Base-by-base conservation (phyloP, 2,888 invertebrate species). In the Nomada ferruginata region DNA sequence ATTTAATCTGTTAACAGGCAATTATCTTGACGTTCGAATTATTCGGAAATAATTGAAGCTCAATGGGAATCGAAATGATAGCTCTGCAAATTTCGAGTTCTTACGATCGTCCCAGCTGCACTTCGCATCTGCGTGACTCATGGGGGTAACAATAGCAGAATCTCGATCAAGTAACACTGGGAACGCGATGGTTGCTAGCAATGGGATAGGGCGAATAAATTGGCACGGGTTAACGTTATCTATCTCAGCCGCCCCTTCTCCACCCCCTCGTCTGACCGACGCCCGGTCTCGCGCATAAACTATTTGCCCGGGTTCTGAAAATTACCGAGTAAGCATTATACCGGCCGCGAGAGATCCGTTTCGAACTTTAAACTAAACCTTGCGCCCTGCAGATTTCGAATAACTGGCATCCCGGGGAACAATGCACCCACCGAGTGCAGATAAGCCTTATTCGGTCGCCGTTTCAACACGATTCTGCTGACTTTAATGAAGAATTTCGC, bases 241-340 rank as follows among this genome's bases (percentile, higher is more conserved):
- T 87, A 80, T 84, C 87, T 68, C 69, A 20, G 50, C 66, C 76
- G 69, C 72, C 64, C 64, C 70, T 44, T 72, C 69, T 53, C 72
- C 65, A 52, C 68, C 71, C 76, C 68, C 70, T 55, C 47, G 61
- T 79, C 65, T 72, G 64, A 71, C 81, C 78, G 71, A 76, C 61
- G 36, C 66, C 63, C 77, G 74, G 79, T 89, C 87, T 87, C 68
- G 82, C 76, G 80, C 82, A 69, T 83, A 83, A 86, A 89, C 87
- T 88, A 87, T 89, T 89, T 88, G 88, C 85, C 66, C 44, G 79
- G 76, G 59, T 73, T 85, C 86, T 83, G 87, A 87, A 90, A 90
- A 90, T 90, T 86, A 89, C 89, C 86, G 82, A 84, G 86, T 76
- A 83, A 87, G 88, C 87, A 85, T 90, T 87, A 84, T 85, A 82